Base-by-base conservation (phyloP, 92 coral and sea anemone species). In the Phymanthus crucifer region DNA sequence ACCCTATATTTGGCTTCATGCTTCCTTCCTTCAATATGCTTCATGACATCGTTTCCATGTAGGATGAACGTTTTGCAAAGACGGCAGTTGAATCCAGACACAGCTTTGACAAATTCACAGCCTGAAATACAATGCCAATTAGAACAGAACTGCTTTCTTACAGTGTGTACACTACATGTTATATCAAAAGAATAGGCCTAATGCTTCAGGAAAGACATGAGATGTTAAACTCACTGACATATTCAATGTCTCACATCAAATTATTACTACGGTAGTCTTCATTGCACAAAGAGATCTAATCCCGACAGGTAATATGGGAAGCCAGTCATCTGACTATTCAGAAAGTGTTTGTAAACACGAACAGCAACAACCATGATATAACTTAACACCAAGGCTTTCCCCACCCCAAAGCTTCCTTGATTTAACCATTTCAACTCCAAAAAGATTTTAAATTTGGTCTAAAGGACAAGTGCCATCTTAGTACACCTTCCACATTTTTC, bases 1-100 rank as follows among this genome's bases (percentile, higher is more conserved):
- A 96, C 99, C 93, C 89, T 86, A 74, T 93, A 96, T 47, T 90
- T 89, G 19, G 40, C 78, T 38, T 89, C 93, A 79, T 96, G 99
- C 57, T 90, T 93, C 46, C 82, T 89, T 26, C 92, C 98, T 71
- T 74, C 84, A 72, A 96, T 91, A 85, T 96, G 99, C 65, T 79
- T 78, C 67, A 88, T 85, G 45, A 96, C 98, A 85, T 96, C 96
- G 32, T 79, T 74, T 54, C 99, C 99, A 87, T 76, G 80, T 13
- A 90, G 89, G 31, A 96, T 89, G 71, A 96, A 96, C 35, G 86
- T 52, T 67, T 89, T 91, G 77, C 99, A 96, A 34, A 96, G 88
- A 61, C 97, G 98, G 54, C 99, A 96, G 70, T 93, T 94, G 86
- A 96, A 96, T n/a, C 99, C 99, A 40, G 99, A 89, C 52, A 96